Conservation (phyloP, 2,797 vertebrate species). For the Cryptoprocta ferox region DNA sequence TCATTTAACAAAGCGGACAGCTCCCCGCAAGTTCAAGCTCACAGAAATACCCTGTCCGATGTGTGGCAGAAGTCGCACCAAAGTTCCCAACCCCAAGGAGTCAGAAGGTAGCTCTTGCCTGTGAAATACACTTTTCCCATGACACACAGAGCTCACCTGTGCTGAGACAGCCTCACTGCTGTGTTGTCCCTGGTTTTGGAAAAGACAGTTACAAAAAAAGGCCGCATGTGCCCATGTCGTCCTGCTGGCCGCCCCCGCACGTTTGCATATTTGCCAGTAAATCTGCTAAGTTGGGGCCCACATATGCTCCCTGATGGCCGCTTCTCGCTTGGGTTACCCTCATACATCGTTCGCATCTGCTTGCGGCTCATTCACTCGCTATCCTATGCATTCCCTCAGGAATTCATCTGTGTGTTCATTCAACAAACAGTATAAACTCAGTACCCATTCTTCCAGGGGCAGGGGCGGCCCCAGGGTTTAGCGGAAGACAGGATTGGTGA, state of each 20-base stretch:
- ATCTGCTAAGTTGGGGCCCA: not conserved
- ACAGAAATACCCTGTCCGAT: not conserved
- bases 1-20: not conserved
- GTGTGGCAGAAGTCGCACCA: not conserved
- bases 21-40: not conserved
- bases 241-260: not conserved
- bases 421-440: not conserved
- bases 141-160: not conserved
- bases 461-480: not conserved
- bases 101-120: not conserved
- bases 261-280: not conserved
- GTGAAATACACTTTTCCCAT: fast-evolving
- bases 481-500: too few relatives aligned
- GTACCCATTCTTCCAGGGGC: too few relatives aligned
- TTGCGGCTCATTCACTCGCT: not conserved
- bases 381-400: not conserved
- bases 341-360: not conserved
- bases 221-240: fast-evolving
- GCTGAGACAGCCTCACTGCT: fast-evolving
- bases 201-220: not conserved
- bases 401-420: not conserved
- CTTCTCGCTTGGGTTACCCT: not conserved
- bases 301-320: fast-evolving
- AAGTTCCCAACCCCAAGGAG: not conserved
- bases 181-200: not conserved